These are phyloP conservation scores for Apamea crenata DNA, from an alignment of 2,888 invertebrate genomes.

Conservation along the genomic window DNA sequence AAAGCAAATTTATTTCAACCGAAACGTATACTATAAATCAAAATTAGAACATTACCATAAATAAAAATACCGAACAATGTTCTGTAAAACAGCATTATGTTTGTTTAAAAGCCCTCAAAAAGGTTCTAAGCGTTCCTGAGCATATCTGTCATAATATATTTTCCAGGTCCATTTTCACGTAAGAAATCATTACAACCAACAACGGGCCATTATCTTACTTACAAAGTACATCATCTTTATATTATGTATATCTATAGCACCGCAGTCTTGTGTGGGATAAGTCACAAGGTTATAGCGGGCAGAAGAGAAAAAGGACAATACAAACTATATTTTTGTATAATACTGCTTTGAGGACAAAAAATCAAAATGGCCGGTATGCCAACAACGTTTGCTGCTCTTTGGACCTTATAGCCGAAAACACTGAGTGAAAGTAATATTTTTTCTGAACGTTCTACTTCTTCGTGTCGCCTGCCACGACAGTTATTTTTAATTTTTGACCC, in stretches of 20 bases:
- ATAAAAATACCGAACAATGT: slow-evolving; percentile 42
- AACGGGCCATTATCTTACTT: slow-evolving; percentile 74
- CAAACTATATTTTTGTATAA: neutral
- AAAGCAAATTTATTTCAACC: neutral
- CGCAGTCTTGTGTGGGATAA: slow-evolving; percentile 19
- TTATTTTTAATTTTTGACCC: neutral
- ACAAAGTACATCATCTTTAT: slow-evolving; percentile 69
- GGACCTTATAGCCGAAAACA: neutral
- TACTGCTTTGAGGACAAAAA: neutral
- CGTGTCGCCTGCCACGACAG: neutral
- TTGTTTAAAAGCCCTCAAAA: slow-evolving; percentile 53
- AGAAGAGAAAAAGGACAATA: neutral
- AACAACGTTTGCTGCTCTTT: neutral
- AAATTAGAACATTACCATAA: slow-evolving; percentile 38
- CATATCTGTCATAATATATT: slow-evolving; percentile 63
- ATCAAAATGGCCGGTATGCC: neutral
- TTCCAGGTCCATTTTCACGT: slow-evolving; percentile 72
- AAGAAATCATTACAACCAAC: slow-evolving; percentile 77
- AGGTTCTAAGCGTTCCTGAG: slow-evolving; percentile 41
- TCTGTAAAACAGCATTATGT: slow-evolving; percentile 35
- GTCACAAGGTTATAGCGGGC: slow-evolving; percentile 19
- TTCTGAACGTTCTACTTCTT: neutral
- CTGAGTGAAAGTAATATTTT: neutral
- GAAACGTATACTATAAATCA: slow-evolving; percentile 31
- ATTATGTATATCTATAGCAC: slow-evolving; percentile 61